A percentile compares a stretch with the other conserved stretches of the same genome.
These are phyloP conservation scores for Leptinotarsa undecemlineata DNA, from an alignment of 1,140 invertebrate species.

Conservation along the genomic window DNA sequence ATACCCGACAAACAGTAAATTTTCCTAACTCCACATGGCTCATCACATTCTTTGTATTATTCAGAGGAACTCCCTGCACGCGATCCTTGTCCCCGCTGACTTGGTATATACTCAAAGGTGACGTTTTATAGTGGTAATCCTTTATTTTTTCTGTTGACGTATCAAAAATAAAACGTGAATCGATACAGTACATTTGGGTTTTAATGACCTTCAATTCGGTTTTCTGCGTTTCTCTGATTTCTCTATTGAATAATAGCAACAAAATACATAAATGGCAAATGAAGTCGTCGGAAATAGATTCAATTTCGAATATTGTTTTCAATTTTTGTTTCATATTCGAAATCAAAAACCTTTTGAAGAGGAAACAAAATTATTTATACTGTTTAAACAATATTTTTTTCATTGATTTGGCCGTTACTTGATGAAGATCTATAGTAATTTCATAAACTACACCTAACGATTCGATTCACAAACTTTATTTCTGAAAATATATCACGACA, in stretches of 20 bases:
- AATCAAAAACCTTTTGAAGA: no score
- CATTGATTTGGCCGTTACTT: no score
- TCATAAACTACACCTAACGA: no score
- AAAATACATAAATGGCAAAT: not conserved
- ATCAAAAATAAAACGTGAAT: not conserved
- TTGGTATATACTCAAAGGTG: not conserved
- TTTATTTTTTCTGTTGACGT: not conserved
- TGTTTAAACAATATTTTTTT: no score
- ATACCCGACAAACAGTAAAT: not conserved
- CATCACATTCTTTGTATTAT: not conserved
- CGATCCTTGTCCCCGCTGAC: not conserved
- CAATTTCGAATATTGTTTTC: no score
- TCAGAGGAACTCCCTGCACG: not conserved
- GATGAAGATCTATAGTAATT: no score
- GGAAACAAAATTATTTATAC: no score
- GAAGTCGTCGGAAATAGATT: not conserved
- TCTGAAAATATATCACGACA: no score
- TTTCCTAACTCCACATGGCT: not conserved
- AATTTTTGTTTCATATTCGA: no score
- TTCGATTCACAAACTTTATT: no score
- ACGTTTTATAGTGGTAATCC: not conserved
- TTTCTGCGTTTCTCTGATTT: not conserved
- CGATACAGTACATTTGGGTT: not conserved
- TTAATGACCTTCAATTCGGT: not conserved
- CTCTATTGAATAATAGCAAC: not conserved